Evolutionary conservation across 2,888 invertebrate genomes (phyloP).

Genomic region (Chrysomela aeneicollis): DNA sequence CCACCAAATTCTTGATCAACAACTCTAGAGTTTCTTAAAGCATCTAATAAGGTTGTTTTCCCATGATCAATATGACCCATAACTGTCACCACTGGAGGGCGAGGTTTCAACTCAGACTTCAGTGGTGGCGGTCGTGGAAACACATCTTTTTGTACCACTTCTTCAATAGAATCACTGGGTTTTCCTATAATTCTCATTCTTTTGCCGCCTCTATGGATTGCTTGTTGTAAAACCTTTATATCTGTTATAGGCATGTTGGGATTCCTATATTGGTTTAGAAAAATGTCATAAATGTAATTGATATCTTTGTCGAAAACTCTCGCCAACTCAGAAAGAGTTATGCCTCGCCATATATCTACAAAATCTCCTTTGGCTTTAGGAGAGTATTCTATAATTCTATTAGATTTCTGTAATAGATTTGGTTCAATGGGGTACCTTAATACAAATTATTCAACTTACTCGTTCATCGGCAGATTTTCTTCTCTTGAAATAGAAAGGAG

Average conservation of each 20-base stretch:
- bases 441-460: slow-evolving; percentile 29
- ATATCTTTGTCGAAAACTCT: slow-evolving; percentile 68
- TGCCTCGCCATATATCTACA: slow-evolving; percentile 79
- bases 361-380: slow-evolving; percentile 66
- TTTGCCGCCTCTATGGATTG: slow-evolving; percentile 54
- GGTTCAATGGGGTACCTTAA: not conserved
- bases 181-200: slow-evolving; percentile 57
- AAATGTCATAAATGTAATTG: slow-evolving; percentile 63
- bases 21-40: slow-evolving; percentile 83
- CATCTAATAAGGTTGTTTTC: slow-evolving; percentile 92
- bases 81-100: slow-evolving; percentile 95
- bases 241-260: slow-evolving; percentile 52
- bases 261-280: slow-evolving; percentile 51
- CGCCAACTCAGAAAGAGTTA: slow-evolving; percentile 81
- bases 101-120: slow-evolving; percentile 69
- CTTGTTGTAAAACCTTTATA: slow-evolving; percentile 55
- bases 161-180: slow-evolving; percentile 44
- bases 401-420: slow-evolving; percentile 60
- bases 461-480: slow-evolving; percentile 69
- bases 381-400: slow-evolving; percentile 68
- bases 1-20: slow-evolving; percentile 96
- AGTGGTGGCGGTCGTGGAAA: slow-evolving; percentile 72
- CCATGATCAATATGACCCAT: slow-evolving; percentile 99
- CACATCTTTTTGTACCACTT: slow-evolving; percentile 58
- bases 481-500: slow-evolving; percentile 64